Conservation (phyloP, 2,113 vertebrate genomes). For the Platichthys stellatus region DNA sequence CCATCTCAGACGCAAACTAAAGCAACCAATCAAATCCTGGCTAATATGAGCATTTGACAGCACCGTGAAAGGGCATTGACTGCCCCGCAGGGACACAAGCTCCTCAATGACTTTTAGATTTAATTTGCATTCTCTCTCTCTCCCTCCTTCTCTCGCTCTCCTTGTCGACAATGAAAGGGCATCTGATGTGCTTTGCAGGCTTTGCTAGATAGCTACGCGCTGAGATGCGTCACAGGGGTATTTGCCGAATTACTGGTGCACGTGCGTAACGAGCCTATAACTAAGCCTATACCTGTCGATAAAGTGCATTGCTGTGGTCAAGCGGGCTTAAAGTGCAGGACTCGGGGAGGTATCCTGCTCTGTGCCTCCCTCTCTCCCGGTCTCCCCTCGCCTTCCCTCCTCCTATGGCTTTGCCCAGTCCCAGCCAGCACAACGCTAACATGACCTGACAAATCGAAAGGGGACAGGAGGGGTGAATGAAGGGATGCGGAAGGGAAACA, state of each 20-base stretch:
- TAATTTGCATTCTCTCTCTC: conserved; percentile 77
- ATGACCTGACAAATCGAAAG: conserved; percentile 75
- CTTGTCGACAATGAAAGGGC: conserved; percentile 77
- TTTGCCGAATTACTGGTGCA: conserved; percentile 26
- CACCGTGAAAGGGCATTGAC: conserved; percentile 76
- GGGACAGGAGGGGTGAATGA: conserved; percentile 42
- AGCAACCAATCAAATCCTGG: conserved; percentile 53
- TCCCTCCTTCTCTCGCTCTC: conserved; percentile 30
- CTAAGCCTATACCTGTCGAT: conserved; percentile 52
- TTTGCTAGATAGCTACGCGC: conserved; percentile 56
- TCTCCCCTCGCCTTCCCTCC: conserved; percentile 4
- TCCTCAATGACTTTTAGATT: conserved; percentile 81
- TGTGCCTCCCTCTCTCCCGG: not conserved
- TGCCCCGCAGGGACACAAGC: conserved; percentile 77
- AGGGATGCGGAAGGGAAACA: conserved; percentile 43
- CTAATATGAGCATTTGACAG: conserved; percentile 69
- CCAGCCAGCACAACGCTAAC: conserved; percentile 71
- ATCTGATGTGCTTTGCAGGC: conserved; percentile 75
- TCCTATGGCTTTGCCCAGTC: conserved; percentile 37
- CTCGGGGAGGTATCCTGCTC: conserved; percentile 35
- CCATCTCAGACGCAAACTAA: conserved; percentile 21
- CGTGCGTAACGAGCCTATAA: conserved; percentile 35
- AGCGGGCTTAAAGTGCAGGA: conserved; percentile 50
- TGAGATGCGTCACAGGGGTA: conserved; percentile 32
- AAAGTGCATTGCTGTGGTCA: conserved; percentile 34